phyloP scores from a whole-genome alignment of 2,113 vertebrate genomes.

The Lontra canadensis region DNA sequence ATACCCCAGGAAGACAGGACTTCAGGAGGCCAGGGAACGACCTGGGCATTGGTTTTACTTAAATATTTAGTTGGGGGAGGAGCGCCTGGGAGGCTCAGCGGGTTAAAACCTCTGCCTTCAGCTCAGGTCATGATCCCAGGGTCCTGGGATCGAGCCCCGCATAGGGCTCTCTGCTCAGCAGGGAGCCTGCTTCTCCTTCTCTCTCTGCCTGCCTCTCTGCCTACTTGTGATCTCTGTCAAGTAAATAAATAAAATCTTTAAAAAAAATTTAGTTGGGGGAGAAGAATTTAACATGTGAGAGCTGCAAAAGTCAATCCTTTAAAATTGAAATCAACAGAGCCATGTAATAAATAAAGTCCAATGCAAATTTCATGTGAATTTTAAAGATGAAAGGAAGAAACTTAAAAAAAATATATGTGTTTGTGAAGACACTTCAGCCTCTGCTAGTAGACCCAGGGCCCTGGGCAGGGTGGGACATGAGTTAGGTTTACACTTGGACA shows the following conservation, averaged over 20 bases:
- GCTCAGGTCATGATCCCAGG: too few species aligned
- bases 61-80: not conserved
- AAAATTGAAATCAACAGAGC: not conserved
- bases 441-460: too few species aligned
- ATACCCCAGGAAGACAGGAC: not conserved
- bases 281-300: not conserved
- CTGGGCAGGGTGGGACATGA: too few species aligned
- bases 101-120: too few species aligned
- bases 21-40: not conserved
- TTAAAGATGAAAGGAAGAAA: not conserved
- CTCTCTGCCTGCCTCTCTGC: too few species aligned
- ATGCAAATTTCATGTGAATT: not conserved
- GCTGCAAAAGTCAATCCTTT: not conserved
- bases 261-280: not conserved
- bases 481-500: too few species aligned
- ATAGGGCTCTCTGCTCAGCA: too few species aligned
- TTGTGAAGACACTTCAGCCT: not conserved
- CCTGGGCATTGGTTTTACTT: not conserved
- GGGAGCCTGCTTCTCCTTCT: too few species aligned
- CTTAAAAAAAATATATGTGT: not conserved
- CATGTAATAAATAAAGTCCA: not conserved
- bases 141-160: too few species aligned
- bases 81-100: too few species aligned
- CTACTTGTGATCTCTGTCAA: too few species aligned
- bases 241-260: too few species aligned